Evolutionary conservation across 1,140 invertebrate genomes (phyloP).

Genomic region (Globodera rostochiensis): DNA sequence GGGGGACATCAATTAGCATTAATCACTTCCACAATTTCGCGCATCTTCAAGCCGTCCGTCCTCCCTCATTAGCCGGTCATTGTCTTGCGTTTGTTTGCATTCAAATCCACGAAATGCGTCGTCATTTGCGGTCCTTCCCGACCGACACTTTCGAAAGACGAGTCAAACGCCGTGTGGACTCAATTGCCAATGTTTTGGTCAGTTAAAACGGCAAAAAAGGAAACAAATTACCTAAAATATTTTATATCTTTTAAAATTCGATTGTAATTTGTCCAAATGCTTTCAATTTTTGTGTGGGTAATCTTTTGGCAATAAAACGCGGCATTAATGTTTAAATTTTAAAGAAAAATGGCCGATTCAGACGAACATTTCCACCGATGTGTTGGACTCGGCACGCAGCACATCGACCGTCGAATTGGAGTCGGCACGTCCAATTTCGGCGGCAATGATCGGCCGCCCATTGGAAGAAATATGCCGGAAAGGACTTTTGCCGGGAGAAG

Average conservation of each 20-base stretch:
- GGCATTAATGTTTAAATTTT: too few relatives aligned
- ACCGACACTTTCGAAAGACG: background rate
- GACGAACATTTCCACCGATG: background rate
- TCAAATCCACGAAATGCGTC: background rate
- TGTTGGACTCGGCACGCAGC: conserved; percentile 2
- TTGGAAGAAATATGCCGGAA: background rate
- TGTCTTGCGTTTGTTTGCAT: background rate
- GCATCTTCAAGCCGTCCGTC: background rate
- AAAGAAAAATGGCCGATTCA: background rate
- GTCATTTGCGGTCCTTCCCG: background rate
- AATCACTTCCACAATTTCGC: background rate
- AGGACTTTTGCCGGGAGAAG: background rate
- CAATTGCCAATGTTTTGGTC: conserved; percentile 2
- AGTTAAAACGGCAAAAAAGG: background rate
- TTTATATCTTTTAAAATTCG: too few relatives aligned
- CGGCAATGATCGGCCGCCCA: background rate
- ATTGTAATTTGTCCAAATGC: too few relatives aligned
- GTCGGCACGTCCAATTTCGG: background rate
- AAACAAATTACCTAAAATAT: background rate
- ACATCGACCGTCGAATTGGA: background rate
- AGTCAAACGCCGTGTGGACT: conserved; percentile 5
- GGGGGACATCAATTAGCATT: background rate
- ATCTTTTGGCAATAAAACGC: too few relatives aligned
- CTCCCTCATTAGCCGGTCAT: background rate
- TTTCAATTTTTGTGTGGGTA: too few relatives aligned